A percentile compares a stretch with the other conserved stretches of the same genome.
phyloP scores from a whole-genome alignment of 2,113 vertebrate genomes.

The Dicentrarchus labrax region DNA sequence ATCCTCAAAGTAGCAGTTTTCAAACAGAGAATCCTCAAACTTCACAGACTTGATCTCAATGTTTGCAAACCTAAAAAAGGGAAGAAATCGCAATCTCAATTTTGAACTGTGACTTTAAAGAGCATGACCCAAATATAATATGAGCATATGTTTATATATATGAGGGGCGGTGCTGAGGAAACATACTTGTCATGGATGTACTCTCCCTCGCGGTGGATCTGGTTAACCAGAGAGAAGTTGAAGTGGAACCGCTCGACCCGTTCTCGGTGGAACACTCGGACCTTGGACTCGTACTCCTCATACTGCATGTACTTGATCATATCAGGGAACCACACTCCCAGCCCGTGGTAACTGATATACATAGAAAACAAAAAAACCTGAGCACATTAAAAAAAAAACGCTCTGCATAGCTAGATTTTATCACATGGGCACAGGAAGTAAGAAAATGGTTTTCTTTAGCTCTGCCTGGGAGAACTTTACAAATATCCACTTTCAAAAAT shows the following conservation, averaged over 20 bases:
- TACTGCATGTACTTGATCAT: slow-evolving; percentile 97
- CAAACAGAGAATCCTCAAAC: slow-evolving; percentile 93
- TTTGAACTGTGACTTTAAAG: neutral
- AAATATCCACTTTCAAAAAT: neutral
- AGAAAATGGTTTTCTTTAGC: neutral
- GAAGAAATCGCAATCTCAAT: neutral
- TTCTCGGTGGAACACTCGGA: slow-evolving; percentile 89
- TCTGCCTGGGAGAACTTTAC: neutral
- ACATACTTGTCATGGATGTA: slow-evolving; percentile 93
- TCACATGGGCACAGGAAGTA: neutral
- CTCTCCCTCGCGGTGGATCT: slow-evolving; percentile 92
- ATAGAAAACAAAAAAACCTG: slow-evolving; percentile 8
- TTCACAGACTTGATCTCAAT: slow-evolving; percentile 96
- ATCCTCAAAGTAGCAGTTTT: slow-evolving; percentile 96
- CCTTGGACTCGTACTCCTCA: slow-evolving; percentile 91
- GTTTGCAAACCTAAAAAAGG: slow-evolving; percentile 88
- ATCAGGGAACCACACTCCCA: slow-evolving; percentile 98
- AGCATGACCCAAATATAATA: neutral
- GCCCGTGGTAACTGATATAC: slow-evolving; percentile 91
- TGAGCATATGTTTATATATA: neutral
- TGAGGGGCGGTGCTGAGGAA: neutral
- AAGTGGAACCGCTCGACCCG: slow-evolving; percentile 91
- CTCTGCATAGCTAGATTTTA: neutral
- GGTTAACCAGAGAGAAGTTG: slow-evolving; percentile 97
- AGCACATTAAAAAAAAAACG: neutral